Evolutionary conservation across 2,888 invertebrate species (phyloP).

Genomic region (Cephus spinipes): DNA sequence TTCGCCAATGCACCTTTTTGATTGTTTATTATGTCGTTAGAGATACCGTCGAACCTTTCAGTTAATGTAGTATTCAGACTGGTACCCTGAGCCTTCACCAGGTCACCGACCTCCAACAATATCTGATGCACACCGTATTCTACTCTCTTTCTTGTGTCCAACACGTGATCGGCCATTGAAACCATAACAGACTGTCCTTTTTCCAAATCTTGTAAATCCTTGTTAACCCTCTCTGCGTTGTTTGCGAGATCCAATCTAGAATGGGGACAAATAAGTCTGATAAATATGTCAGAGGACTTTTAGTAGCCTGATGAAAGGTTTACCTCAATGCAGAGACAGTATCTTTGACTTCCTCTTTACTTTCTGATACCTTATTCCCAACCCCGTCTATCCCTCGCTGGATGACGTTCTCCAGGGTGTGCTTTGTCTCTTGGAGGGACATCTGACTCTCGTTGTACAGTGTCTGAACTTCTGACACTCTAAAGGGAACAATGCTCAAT

Average conservation of each 20-base stretch:
- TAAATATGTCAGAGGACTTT: not conserved
- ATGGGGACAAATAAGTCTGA: not conserved
- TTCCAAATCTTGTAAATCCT: conserved; percentile 69
- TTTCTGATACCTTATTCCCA: conserved; percentile 70
- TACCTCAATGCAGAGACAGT: conserved; percentile 72
- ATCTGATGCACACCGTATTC: conserved; percentile 89
- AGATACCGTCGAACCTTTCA: conserved; percentile 78
- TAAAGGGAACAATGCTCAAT: conserved; percentile 29
- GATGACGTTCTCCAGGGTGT: conserved; percentile 62
- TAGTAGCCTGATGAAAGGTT: conserved; percentile 28
- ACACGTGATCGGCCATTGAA: conserved; percentile 85
- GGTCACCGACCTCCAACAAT: conserved; percentile 78
- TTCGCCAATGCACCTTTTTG: conserved; percentile 80
- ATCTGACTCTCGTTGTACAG: conserved; percentile 74
- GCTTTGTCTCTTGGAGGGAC: conserved; percentile 70
- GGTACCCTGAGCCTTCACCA: conserved; percentile 75
- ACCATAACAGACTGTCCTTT: conserved; percentile 84
- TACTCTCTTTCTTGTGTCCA: conserved; percentile 85
- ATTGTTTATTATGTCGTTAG: conserved; percentile 76
- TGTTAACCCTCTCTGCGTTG: conserved; percentile 51
- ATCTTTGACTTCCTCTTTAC: conserved; percentile 70
- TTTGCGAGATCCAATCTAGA: conserved; percentile 52
- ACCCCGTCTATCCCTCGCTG: conserved; percentile 67
- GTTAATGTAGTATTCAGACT: conserved; percentile 77
- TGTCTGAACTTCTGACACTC: conserved; percentile 68